phyloP scores from a whole-genome alignment of 2,797 vertebrate genomes.

The Sylvia borin region DNA sequence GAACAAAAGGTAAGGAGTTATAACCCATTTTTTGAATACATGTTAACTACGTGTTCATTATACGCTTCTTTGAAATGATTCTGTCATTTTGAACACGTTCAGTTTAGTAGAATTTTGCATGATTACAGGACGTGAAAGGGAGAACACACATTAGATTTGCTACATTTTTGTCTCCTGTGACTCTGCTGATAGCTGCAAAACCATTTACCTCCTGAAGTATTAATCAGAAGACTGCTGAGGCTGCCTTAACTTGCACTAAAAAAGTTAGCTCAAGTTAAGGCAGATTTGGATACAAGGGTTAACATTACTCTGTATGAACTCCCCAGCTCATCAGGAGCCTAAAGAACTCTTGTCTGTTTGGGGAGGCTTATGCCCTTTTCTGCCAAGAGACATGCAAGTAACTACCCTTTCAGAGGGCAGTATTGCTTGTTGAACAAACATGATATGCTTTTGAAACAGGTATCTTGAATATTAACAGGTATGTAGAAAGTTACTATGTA shows the following conservation, averaged over 20 bases:
- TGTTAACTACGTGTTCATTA: background rate
- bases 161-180: background rate
- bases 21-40: background rate
- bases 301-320: background rate
- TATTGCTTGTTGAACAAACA: background rate
- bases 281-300: background rate
- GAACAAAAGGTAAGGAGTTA: background rate
- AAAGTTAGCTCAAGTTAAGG: background rate
- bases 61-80: background rate
- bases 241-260: background rate
- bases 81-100: background rate
- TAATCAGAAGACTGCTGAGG: background rate
- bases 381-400: background rate
- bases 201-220: background rate
- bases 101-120: background rate
- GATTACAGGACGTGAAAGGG: background rate
- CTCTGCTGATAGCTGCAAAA: background rate
- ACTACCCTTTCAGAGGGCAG: background rate
- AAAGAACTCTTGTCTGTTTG: background rate
- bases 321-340: background rate
- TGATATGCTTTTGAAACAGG: background rate
- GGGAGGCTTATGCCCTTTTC: background rate
- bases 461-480: background rate
- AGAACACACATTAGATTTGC: background rate
- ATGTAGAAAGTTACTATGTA: background rate